A percentile compares a stretch with the other conserved stretches of the same genome.
phyloP scores from a whole-genome alignment of 2,797 vertebrate species.

The Danio choprae region DNA sequence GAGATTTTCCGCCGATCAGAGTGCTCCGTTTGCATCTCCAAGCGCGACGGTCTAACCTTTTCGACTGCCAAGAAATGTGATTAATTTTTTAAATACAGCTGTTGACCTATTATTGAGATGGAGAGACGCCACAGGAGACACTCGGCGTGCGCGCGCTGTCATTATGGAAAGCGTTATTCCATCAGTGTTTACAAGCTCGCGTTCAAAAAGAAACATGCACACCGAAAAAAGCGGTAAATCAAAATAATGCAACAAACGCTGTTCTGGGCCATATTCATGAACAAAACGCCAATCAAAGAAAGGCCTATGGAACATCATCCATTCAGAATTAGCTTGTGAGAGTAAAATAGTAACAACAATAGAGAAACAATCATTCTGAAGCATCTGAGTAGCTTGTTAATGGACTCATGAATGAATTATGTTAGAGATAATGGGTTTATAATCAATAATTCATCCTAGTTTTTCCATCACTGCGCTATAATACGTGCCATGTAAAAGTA shows the following conservation, averaged over 20 bases:
- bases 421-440: conserved; percentile 81
- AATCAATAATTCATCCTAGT: conserved; percentile 83
- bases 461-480: conserved; percentile 78
- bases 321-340: conserved; percentile 71
- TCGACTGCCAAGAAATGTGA: conserved; percentile 84
- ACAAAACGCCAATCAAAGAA: conserved; percentile 76
- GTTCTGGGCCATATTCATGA: conserved; percentile 70
- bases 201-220: conserved; percentile 80
- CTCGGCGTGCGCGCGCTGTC: conserved; percentile 65
- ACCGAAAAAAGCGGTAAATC: conserved; percentile 68
- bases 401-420: conserved; percentile 83
- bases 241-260: conserved; percentile 78
- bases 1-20: conserved; percentile 78
- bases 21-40: conserved; percentile 77
- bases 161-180: conserved; percentile 82
- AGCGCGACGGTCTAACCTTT: conserved; percentile 79
- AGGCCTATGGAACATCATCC: conserved; percentile 73
- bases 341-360: conserved; percentile 75
- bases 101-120: conserved; percentile 87
- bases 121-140: conserved; percentile 77
- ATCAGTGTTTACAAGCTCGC: conserved; percentile 84
- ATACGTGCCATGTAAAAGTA: conserved; percentile 74
- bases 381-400: conserved; percentile 78
- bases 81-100: conserved; percentile 89
- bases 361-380: conserved; percentile 78